A percentile compares a stretch with the other conserved stretches of the same genome.
phyloP scores from a whole-genome alignment of 92 coral and sea anemone genomes.

The Palythoa caribaeorum region DNA sequence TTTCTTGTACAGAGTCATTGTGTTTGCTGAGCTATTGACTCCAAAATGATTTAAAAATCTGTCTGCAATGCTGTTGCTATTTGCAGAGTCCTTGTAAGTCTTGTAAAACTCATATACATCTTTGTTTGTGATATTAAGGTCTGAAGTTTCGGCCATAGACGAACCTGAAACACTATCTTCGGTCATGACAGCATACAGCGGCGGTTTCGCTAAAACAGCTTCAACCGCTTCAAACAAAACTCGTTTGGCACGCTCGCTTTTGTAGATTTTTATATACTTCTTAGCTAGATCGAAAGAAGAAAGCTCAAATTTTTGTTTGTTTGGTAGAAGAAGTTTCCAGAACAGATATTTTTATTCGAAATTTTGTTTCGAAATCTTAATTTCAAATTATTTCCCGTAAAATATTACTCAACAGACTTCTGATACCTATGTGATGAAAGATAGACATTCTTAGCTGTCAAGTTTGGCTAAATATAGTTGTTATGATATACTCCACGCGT shows the following conservation, averaged over 20 bases:
- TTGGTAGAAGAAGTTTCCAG: neutral
- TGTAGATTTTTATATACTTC: slow-evolving; percentile 12
- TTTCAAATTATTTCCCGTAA: neutral
- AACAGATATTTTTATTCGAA: neutral
- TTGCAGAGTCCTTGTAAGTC: neutral
- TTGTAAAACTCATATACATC: slow-evolving; percentile 2
- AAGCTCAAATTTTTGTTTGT: neutral
- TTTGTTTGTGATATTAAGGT: slow-evolving; percentile 7
- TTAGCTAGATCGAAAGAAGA: neutral
- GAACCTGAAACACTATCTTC: slow-evolving; percentile 22
- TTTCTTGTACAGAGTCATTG: slow-evolving; percentile 14
- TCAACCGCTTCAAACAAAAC: slow-evolving; percentile 2
- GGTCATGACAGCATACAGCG: neutral
- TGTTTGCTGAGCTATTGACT: slow-evolving; percentile 1
- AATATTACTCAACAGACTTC: neutral
- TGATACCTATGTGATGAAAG: neutral
- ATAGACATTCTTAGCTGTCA: slow-evolving; percentile 2
- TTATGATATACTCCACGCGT: neutral
- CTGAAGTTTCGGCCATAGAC: slow-evolving; percentile 20
- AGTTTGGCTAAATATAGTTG: neutral
- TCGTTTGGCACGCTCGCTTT: slow-evolving; percentile 18
- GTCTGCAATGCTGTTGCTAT: neutral
- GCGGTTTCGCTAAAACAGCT: slow-evolving; percentile 8
- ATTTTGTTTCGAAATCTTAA: no score
- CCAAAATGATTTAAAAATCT: slow-evolving; percentile 14